These are phyloP conservation scores for Acronicta psi DNA, from an alignment of 2,888 invertebrate species.

Conservation along the genomic window DNA sequence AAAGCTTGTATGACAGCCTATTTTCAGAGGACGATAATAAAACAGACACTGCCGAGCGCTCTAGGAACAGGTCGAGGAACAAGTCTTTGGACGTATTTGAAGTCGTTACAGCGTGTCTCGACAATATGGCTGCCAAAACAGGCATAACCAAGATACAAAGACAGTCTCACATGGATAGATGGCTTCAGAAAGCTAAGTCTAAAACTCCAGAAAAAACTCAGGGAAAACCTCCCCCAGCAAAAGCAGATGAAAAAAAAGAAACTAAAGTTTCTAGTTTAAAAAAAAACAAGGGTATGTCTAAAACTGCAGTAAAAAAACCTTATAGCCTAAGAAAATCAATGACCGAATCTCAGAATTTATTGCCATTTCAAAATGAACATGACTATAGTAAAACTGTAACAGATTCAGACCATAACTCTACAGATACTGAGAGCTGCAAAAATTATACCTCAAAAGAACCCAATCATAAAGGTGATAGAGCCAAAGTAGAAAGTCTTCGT, in stretches of 20 bases:
- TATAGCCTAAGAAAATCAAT: conserved; percentile 68
- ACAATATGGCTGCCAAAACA: conserved; percentile 85
- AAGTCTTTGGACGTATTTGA: conserved; percentile 82
- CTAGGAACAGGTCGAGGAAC: conserved; percentile 69
- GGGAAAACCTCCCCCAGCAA: conserved; percentile 59
- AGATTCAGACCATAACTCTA: conserved; percentile 36
- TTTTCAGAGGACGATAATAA: conserved; percentile 82
- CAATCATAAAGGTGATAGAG: conserved; percentile 9
- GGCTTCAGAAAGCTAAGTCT: conserved; percentile 86
- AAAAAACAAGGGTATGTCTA: conserved; percentile 59
- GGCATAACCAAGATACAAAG: conserved; percentile 84
- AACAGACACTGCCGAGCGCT: conserved; percentile 68
- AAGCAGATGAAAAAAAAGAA: conserved; percentile 44
- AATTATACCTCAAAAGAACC: conserved; percentile 9
- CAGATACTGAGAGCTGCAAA: conserved; percentile 38
- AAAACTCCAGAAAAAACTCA: conserved; percentile 84
- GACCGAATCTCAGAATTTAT: conserved; percentile 67
- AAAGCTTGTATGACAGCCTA: conserved; percentile 82
- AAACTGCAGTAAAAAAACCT: conserved; percentile 56
- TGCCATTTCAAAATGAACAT: conserved; percentile 67
- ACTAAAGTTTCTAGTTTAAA: conserved; percentile 50
- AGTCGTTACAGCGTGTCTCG: conserved; percentile 84
- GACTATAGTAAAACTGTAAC: conserved; percentile 61
- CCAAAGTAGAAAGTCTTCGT: conserved; percentile 24
- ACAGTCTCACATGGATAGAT: conserved; percentile 87